Percentiles rank a stretch among this genome's conserved stretches.
phyloP scores from a whole-genome alignment of 2,113 vertebrate species.

The Myxocyprinus asiaticus region DNA sequence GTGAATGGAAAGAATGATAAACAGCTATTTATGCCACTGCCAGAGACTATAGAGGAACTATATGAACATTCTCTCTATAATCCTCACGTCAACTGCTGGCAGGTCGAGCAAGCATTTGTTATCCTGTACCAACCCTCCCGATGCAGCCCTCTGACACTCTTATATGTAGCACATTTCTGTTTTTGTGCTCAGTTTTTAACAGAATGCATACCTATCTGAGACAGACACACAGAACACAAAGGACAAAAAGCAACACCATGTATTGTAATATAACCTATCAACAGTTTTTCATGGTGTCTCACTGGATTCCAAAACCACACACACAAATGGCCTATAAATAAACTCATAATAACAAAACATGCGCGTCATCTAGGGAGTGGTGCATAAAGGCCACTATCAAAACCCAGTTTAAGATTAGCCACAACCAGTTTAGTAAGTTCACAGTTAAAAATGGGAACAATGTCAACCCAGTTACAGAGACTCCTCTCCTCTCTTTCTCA shows the following conservation, averaged over 20 bases:
- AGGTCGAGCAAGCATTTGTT: slow-evolving; percentile 23
- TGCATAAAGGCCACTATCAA: slow-evolving; percentile 17
- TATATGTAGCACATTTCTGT: neutral
- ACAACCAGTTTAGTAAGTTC: slow-evolving; percentile 47
- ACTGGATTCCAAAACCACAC: neutral
- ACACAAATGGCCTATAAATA: slow-evolving; percentile 43
- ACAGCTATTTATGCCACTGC: neutral
- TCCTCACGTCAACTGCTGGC: slow-evolving; percentile 20
- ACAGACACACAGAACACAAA: neutral
- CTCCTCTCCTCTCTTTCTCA: neutral
- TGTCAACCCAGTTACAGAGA: slow-evolving; percentile 2
- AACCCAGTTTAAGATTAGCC: slow-evolving; percentile 46
- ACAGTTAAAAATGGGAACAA: slow-evolving; percentile 34
- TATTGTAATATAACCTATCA: neutral
- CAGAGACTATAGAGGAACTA: slow-evolving; percentile 17
- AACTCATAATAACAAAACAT: slow-evolving; percentile 33
- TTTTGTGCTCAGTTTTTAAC: neutral
- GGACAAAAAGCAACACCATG: neutral
- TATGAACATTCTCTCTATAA: slow-evolving; percentile 30
- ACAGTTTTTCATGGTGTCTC: neutral
- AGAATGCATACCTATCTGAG: neutral
- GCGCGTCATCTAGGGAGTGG: slow-evolving; percentile 31
- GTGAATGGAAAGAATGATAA: slow-evolving; percentile 35
- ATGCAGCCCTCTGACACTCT: no score
- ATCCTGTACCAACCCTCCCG: neutral